Conservation (phyloP, 2,113 vertebrate genomes). For the Menura novaehollandiae region DNA sequence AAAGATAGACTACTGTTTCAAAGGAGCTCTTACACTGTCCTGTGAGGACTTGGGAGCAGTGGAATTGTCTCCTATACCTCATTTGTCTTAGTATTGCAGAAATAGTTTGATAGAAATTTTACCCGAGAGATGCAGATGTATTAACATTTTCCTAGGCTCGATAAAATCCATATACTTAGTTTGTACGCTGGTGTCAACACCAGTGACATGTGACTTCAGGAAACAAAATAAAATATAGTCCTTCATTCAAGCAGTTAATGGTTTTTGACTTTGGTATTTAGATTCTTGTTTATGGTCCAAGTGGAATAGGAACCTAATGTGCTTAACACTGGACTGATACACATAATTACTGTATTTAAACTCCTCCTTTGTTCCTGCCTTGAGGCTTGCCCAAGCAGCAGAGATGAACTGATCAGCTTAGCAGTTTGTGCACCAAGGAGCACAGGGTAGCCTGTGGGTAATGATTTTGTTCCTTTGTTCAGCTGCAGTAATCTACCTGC, state of each 20-base stretch:
- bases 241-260: not conserved
- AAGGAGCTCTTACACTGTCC: not conserved
- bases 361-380: not conserved
- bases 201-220: not conserved
- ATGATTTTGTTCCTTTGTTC: not conserved
- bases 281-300: not conserved
- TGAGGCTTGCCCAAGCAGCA: not conserved
- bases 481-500: not conserved
- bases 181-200: not conserved
- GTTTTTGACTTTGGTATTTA: not conserved
- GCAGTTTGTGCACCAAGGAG: not conserved
- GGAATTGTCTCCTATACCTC: not conserved
- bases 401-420: not conserved
- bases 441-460: not conserved
- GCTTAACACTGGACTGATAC: not conserved
- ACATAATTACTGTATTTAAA: not conserved
- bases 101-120: not conserved
- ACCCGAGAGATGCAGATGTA: not conserved
- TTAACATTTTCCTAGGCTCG: not conserved
- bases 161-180: not conserved
- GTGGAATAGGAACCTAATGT: not conserved
- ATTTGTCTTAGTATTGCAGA: not conserved
- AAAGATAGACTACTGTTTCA: not conserved
- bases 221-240: not conserved
- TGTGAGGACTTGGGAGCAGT: not conserved